Percentiles rank a stretch among this genome's conserved stretches.
Conservation (phyloP, 2,113 vertebrate species). For the Centropristis striata region DNA sequence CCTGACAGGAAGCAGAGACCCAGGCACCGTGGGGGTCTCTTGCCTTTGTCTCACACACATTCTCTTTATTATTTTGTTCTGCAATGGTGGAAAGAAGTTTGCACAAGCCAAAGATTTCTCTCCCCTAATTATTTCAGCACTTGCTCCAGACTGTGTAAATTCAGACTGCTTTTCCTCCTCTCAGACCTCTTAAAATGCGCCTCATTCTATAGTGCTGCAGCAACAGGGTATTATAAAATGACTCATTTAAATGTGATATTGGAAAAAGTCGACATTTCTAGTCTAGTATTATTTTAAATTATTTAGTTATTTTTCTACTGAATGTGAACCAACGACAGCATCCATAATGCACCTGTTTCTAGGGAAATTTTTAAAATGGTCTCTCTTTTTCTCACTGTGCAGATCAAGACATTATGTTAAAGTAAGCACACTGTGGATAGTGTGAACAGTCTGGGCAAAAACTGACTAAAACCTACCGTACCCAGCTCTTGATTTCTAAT, state of each 20-base stretch:
- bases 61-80: constrained; percentile 88
- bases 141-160: constrained; percentile 80
- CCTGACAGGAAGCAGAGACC: constrained; percentile 89
- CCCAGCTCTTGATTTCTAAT: not conserved
- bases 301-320: too few species aligned
- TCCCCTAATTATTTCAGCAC: constrained; percentile 88
- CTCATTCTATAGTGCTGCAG: constrained; percentile 40
- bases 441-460: too few species aligned
- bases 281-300: too few species aligned
- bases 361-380: not conserved
- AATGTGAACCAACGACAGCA: not conserved
- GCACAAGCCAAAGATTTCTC: constrained; percentile 86
- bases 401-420: not conserved
- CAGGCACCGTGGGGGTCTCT: constrained; percentile 86
- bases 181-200: constrained; percentile 55
- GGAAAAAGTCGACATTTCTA: constrained; percentile 1
- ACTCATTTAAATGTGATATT: constrained; percentile 20
- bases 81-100: constrained; percentile 87
- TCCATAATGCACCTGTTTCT: not conserved
- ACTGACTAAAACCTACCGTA: not conserved
- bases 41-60: constrained; percentile 88
- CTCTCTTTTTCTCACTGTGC: not conserved
- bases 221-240: constrained; percentile 12
- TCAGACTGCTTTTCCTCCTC: constrained; percentile 62
- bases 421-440: not conserved